Conservation (phyloP, 1,140 invertebrate species). For the Drosophila triauraria region DNA sequence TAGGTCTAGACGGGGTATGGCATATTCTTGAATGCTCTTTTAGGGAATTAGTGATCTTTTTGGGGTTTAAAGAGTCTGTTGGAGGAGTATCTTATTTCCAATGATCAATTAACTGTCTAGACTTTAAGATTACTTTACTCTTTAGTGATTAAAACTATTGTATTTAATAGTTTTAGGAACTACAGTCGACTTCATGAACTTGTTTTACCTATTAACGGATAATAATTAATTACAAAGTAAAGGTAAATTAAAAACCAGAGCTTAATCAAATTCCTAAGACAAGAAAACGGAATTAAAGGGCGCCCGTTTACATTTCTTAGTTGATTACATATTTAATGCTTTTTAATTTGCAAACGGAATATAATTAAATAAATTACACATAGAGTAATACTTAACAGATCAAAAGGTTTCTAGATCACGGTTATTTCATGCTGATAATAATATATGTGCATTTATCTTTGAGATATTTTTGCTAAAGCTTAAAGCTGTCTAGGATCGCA, state of each 20-base stretch:
- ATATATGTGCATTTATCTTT: background rate
- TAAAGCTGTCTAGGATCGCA: background rate
- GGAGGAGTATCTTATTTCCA: too few relatives aligned
- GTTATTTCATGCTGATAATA: slow-evolving; percentile 3
- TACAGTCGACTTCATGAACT: background rate
- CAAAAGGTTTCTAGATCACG: slow-evolving; percentile 7
- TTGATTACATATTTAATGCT: background rate
- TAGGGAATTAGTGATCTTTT: background rate
- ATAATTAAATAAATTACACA: background rate
- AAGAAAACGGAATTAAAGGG: background rate
- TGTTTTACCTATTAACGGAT: background rate
- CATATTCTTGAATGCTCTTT: slow-evolving; percentile 6
- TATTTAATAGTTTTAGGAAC: background rate
- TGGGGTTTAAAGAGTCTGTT: background rate
- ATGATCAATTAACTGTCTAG: background rate
- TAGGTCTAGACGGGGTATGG: background rate
- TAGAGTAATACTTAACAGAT: background rate
- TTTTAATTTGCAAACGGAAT: background rate
- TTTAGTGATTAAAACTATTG: background rate
- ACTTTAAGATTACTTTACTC: background rate
- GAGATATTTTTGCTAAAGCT: background rate
- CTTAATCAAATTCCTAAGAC: background rate
- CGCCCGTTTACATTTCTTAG: background rate
- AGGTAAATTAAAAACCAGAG: background rate
- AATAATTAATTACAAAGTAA: background rate